Base-by-base conservation (phyloP, 2,888 invertebrate species). In the Eurytoma californica region DNA sequence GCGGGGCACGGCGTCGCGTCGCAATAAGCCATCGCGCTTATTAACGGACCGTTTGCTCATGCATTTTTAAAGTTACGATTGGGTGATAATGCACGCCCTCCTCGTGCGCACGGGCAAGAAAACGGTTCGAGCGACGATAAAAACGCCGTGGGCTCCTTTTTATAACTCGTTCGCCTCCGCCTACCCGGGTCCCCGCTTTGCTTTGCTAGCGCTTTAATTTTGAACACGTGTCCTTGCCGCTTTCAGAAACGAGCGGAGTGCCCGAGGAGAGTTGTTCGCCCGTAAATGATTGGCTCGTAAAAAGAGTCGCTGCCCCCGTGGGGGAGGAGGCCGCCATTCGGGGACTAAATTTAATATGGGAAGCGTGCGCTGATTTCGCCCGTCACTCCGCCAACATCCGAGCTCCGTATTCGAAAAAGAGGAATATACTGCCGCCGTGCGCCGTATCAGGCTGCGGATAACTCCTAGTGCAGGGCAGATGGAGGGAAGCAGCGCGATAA, bases 341-440 rank as follows among this genome's bases (percentile, higher is more conserved):
- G 57, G 53, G 80, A 77, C 82, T 81, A 80, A 82, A 84, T 83
- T 84, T 83, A 83, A 83, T 84, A 83, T 82, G 83, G 81, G 83
- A 82, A 82, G 78, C 80, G 30, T 61, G 68, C 79, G 81, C 68
- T 77, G 78, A 82, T 83, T 82, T 79, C 70, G 79, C 79, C 78
- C 79, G 75, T 75, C 63, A 73, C 79, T 82, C 82, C 77, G 74
- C 81, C 83, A 84, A 83, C 82, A 84, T 83, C 83, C 83, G 82
- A 82, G 78, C 66, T 75, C 39, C 80, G 80, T 83, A 82, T 83
- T n/a, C n/a, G 83, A 83, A 79, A 51, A 47, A n/a, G 18, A 30
- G 16, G 18, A 9, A 58, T 7, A 12, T 55, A 69, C n/a, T 53
- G 53, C 67, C 57, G 70, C 65, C 47, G 63, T 63, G 65, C 61